A percentile compares a stretch with the other conserved stretches of the same genome.
These are phyloP conservation scores for Heliangelus exortis DNA, from an alignment of 2,797 vertebrate genomes.

Conservation along the genomic window DNA sequence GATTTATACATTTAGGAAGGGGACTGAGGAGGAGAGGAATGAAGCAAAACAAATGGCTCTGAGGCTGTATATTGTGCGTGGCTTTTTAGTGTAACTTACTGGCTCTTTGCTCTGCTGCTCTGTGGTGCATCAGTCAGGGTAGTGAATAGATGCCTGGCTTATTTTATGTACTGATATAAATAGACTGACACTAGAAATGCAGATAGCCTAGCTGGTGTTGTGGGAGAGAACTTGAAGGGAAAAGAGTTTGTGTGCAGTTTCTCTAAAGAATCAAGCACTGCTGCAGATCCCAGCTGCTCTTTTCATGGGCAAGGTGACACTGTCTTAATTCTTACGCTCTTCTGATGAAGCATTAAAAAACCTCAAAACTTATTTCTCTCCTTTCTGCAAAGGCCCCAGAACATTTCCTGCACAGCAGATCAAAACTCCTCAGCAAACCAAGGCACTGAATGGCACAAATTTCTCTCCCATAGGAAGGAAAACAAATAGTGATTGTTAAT, in stretches of 20 bases:
- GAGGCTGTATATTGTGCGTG: fast-evolving
- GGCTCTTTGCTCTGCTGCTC: background rate
- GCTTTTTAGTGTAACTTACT: background rate
- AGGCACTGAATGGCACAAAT: background rate
- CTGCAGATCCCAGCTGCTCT: background rate
- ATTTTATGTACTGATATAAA: background rate
- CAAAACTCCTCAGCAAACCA: background rate
- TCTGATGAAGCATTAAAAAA: background rate
- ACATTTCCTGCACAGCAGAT: background rate
- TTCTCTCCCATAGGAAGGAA: background rate
- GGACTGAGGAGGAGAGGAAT: background rate
- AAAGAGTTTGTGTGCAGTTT: background rate
- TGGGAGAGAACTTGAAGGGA: background rate
- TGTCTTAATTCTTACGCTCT: background rate
- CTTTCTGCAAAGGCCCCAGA: background rate
- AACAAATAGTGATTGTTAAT: background rate
- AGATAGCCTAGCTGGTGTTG: background rate
- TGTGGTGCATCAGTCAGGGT: background rate
- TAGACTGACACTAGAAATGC: background rate
- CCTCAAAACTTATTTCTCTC: background rate
- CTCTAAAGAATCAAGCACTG: background rate
- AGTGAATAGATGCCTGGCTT: background rate
- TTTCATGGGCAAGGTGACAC: background rate
- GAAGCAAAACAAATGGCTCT: background rate
- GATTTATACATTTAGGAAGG: background rate